Evolutionary conservation across 2,888 invertebrate species (phyloP).

Genomic region (Hirtodrosophila duncani): DNA sequence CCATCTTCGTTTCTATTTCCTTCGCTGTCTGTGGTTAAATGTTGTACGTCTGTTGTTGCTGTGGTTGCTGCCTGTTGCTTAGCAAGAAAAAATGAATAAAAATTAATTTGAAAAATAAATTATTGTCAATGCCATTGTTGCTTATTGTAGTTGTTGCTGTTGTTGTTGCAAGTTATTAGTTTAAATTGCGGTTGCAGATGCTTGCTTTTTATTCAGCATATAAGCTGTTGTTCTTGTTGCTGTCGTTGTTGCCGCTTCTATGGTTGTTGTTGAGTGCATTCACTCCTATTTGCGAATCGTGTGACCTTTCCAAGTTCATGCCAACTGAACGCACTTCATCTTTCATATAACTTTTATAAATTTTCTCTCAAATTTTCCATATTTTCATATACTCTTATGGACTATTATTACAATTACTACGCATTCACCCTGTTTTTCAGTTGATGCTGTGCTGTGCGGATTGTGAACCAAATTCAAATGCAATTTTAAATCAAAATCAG

Average conservation of each 20-base stretch:
- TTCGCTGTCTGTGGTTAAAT: conserved; percentile 18
- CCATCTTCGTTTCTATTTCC: neutral
- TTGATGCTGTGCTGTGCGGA: no score
- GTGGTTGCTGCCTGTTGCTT: conserved; percentile 34
- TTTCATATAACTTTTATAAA: conserved; percentile 34
- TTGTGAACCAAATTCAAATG: no score
- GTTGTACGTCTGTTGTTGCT: conserved; percentile 31
- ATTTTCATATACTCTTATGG: conserved; percentile 19
- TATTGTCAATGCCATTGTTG: conserved; percentile 66
- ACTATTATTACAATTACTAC: no score
- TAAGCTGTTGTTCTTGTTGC: conserved; percentile 3
- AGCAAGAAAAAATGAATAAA: conserved; percentile 65
- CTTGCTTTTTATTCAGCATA: conserved; percentile 10
- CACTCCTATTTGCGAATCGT: conserved; percentile 61
- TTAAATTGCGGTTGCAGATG: conserved; percentile 68
- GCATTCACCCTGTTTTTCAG: no score
- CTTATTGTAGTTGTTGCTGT: conserved; percentile 20
- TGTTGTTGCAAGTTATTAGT: conserved; percentile 62
- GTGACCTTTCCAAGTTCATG: conserved; percentile 75
- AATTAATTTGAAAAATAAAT: conserved; percentile 71
- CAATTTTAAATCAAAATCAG: no score
- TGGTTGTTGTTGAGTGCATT: conserved; percentile 55
- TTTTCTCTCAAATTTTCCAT: conserved; percentile 10
- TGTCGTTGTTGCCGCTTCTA: conserved; percentile 7
- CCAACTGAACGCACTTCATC: conserved; percentile 68